Conservation (phyloP, 92 coral and sea anemone genomes). For the Heteractis magnifica region DNA sequence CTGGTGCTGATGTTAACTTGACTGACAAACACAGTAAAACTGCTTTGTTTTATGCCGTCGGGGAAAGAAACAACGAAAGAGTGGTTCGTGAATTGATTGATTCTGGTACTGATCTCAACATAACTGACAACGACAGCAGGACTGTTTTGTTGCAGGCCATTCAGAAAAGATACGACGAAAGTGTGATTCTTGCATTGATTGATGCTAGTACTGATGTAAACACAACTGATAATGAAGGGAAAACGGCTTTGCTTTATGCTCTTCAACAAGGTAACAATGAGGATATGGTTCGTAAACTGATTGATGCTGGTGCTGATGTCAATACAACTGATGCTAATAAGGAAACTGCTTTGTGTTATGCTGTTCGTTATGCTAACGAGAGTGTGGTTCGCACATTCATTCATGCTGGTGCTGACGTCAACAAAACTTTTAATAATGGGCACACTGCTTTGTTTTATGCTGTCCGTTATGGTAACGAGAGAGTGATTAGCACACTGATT, state of each 20-base stretch:
- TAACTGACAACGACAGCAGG: background rate
- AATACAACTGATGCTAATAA: no score
- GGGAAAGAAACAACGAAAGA: background rate
- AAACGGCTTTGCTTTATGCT: background rate
- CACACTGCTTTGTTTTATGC: background rate
- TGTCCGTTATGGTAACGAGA: background rate
- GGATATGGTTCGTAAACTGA: background rate
- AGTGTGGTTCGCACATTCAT: background rate
- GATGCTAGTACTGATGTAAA: background rate
- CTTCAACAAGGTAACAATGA: background rate
- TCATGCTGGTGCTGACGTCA: conserved; percentile 9
- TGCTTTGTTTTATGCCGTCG: background rate
- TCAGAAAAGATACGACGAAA: background rate
- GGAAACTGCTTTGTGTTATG: background rate
- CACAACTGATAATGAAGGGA: no score
- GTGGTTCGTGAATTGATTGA: background rate
- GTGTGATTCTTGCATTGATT: background rate
- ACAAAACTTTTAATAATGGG: background rate
- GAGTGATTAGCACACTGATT: background rate
- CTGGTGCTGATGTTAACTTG: background rate
- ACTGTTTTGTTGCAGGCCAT: background rate
- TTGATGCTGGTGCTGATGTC: no score
- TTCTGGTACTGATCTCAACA: background rate
- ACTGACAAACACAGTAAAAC: background rate
- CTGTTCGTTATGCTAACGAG: background rate